Conservation (phyloP, 2,888 invertebrate species). For the Drosophila colorata region DNA sequence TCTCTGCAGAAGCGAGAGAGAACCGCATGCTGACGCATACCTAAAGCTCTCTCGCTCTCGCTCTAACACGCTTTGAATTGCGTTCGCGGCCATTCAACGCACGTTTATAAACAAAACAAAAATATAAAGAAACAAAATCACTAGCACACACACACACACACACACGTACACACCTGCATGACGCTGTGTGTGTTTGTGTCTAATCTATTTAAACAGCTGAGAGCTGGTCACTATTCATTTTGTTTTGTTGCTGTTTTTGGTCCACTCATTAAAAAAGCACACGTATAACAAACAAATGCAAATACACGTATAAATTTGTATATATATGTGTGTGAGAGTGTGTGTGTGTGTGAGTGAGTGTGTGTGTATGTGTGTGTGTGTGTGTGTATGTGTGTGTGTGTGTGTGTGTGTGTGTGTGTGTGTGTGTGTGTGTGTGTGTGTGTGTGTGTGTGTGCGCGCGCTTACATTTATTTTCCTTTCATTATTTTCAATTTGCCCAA, state of each 20-base stretch:
- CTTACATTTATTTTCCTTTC: constrained; percentile 3
- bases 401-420: constrained; percentile 3
- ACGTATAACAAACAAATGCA: neutral
- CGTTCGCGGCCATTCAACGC: constrained; percentile 29
- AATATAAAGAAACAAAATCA: neutral
- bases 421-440: neutral
- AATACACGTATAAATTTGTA: neutral
- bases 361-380: constrained; percentile 2
- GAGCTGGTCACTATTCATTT: constrained; percentile 15
- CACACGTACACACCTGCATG: neutral
- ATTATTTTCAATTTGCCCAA: constrained; percentile 17
- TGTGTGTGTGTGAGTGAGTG: constrained; percentile 1
- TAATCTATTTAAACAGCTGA: constrained; percentile 38
- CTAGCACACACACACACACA: neutral
- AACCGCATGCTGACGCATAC: constrained; percentile 26
- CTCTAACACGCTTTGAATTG: neutral
- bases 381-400: neutral
- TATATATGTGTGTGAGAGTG: neutral
- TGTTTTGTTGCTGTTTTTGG: neutral
- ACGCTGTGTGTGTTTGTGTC: constrained; percentile 1
- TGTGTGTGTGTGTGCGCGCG: constrained; percentile 3
- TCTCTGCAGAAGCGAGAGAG: constrained; percentile 4
- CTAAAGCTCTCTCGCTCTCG: constrained; percentile 17
- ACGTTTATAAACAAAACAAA: constrained; percentile 34
- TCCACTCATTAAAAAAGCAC: neutral